Percentiles rank a stretch among this genome's conserved stretches.
Evolutionary conservation across 1,140 invertebrate genomes (phyloP).

Genomic region (Musca vetustissima): DNA sequence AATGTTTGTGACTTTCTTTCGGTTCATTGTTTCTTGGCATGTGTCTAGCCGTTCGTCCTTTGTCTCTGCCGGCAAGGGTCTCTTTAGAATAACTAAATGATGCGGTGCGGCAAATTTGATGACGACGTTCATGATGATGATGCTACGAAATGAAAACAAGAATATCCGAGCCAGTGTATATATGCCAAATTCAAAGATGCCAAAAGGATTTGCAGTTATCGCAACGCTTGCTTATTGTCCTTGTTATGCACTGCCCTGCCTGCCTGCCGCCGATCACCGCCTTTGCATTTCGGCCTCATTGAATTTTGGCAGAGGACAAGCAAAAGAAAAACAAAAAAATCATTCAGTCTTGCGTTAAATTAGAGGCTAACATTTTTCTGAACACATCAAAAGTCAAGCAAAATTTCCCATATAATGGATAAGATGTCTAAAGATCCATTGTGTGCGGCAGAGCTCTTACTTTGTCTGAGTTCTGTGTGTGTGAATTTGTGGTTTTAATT

Average conservation of each 20-base stretch:
- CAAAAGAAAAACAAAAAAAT: too few species aligned
- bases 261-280: too few species aligned
- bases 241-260: too few species aligned
- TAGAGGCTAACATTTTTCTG: slow-evolving; percentile 3
- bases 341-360: slow-evolving; percentile 19
- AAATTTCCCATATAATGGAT: neutral
- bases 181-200: slow-evolving; percentile 11
- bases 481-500: neutral
- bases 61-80: too few species aligned
- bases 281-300: too few species aligned
- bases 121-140: too few species aligned
- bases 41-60: too few species aligned
- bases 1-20: too few species aligned
- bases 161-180: neutral
- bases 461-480: neutral
- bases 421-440: slow-evolving; percentile 12
- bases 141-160: too few species aligned
- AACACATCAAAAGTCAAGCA: slow-evolving; percentile 12
- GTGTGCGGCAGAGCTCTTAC: neutral
- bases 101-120: too few species aligned
- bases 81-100: too few species aligned
- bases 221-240: neutral
- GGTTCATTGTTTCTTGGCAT: too few species aligned
- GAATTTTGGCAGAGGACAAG: slow-evolving; percentile 7
- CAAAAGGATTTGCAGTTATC: slow-evolving; percentile 6